These are phyloP conservation scores for Monochamus saltuarius DNA, from an alignment of 1,140 invertebrate species.

Conservation along the genomic window DNA sequence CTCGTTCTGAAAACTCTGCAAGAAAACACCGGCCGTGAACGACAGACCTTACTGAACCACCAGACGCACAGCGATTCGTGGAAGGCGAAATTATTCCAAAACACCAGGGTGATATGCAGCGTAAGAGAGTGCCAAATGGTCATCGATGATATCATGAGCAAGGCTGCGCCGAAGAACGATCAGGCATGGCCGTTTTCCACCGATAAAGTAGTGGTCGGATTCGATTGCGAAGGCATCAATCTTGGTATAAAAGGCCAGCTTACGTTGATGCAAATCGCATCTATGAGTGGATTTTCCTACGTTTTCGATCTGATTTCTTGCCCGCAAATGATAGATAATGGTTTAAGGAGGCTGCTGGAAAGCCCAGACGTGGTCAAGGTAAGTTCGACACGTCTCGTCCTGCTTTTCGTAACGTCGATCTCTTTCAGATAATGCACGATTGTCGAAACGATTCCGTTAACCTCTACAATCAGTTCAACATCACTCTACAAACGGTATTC, in stretches of 20 bases:
- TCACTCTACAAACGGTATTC: constrained; percentile 85
- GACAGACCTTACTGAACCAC: constrained; percentile 58
- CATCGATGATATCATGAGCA: constrained; percentile 71
- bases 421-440: constrained; percentile 84
- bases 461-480: constrained; percentile 84
- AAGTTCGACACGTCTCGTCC: constrained; percentile 24
- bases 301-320: constrained; percentile 89
- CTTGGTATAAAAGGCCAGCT: constrained; percentile 80
- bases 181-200: constrained; percentile 42
- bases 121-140: constrained; percentile 74
- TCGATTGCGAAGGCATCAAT: constrained; percentile 92
- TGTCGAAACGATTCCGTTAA: constrained; percentile 90
- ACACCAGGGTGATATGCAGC: constrained; percentile 75
- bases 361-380: constrained; percentile 83
- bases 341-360: constrained; percentile 79
- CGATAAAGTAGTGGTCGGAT: constrained; percentile 67
- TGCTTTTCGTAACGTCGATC: constrained; percentile 8
- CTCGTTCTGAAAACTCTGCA: constrained; percentile 86
- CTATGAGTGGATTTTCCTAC: constrained; percentile 73
- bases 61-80: constrained; percentile 67
- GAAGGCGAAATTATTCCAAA: constrained; percentile 78
- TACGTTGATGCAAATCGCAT: constrained; percentile 84
- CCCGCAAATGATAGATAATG: constrained; percentile 78
- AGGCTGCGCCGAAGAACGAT: constrained; percentile 13
- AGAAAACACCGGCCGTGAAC: constrained; percentile 85